These are phyloP conservation scores for Drosophila ficusphila DNA, from an alignment of 1,140 invertebrate genomes.

Conservation along the genomic window DNA sequence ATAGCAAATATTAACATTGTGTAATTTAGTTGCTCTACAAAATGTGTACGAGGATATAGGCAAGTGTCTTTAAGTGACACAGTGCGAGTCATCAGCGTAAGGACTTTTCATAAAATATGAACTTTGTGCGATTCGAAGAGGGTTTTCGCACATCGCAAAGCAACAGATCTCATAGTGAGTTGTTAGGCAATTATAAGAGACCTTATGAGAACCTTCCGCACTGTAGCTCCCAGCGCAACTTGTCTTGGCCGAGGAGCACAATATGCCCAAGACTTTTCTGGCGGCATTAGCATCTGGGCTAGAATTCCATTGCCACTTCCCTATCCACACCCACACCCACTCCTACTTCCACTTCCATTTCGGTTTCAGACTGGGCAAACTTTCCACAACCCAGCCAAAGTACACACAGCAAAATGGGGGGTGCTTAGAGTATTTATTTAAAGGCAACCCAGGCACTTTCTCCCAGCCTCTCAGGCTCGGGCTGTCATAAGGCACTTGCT, in stretches of 20 bases:
- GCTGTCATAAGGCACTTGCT: constrained; percentile 41
- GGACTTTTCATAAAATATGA: too few relatives aligned
- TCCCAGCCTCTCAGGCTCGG: constrained; percentile 28
- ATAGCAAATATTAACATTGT: constrained; percentile 78
- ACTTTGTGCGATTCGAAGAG: too few relatives aligned
- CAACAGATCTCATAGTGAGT: too few relatives aligned
- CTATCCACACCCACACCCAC: too few relatives aligned
- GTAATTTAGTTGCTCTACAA: constrained; percentile 78
- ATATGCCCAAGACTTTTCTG: constrained; percentile 73
- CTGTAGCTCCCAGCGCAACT: constrained; percentile 17
- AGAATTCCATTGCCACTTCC: constrained; percentile 9
- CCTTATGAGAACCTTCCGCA: neutral
- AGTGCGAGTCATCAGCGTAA: neutral
- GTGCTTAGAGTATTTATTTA: constrained; percentile 64
- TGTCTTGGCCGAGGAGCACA: constrained; percentile 33
- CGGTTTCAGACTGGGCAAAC: constrained; percentile 27
- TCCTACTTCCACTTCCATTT: constrained; percentile 29
- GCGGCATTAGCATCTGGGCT: constrained; percentile 39
- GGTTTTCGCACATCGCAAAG: too few relatives aligned
- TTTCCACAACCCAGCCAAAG: constrained; percentile 33
- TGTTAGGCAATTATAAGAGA: neutral
- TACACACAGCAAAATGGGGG: constrained; percentile 10
- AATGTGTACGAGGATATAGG: constrained; percentile 59
- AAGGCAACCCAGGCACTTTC: constrained; percentile 71
- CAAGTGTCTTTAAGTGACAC: constrained; percentile 18